Percentiles rank a stretch among this genome's conserved stretches.
phyloP scores from a whole-genome alignment of 2,888 invertebrate genomes.

The Dryococelus australis region DNA sequence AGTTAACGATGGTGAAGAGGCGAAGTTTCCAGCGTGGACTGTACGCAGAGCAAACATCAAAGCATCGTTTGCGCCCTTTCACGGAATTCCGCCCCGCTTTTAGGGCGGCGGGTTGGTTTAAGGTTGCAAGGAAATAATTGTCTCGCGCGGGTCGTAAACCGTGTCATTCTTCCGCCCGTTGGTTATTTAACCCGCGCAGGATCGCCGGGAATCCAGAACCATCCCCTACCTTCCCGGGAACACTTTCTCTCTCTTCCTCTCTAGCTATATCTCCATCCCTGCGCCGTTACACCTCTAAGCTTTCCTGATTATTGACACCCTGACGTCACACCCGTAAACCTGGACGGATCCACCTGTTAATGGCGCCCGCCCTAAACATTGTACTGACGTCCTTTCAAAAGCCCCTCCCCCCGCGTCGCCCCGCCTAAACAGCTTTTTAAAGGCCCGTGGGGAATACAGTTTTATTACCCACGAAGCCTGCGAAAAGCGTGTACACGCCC shows the following conservation, averaged over 20 bases:
- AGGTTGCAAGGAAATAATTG: neutral
- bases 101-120: neutral
- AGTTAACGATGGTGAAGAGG: neutral
- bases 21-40: neutral
- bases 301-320: neutral
- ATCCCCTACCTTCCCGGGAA: neutral
- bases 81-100: neutral
- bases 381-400: neutral
- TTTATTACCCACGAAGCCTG: neutral
- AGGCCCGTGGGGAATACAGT: neutral
- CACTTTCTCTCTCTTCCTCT: neutral
- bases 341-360: neutral
- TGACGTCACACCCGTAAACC: conserved; percentile 1
- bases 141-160: neutral
- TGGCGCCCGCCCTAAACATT: neutral
- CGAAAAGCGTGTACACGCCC: neutral
- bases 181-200: neutral
- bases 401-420: neutral
- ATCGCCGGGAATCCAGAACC: neutral
- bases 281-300: neutral
- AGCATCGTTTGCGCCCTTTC: neutral
- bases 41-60: neutral
- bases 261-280: neutral
- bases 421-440: neutral
- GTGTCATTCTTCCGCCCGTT: neutral